Evolutionary conservation across 2,113 vertebrate species (phyloP), one percentile per base, ranked within the genome.

Genomic region (Lepisosteus osseus): DNA sequence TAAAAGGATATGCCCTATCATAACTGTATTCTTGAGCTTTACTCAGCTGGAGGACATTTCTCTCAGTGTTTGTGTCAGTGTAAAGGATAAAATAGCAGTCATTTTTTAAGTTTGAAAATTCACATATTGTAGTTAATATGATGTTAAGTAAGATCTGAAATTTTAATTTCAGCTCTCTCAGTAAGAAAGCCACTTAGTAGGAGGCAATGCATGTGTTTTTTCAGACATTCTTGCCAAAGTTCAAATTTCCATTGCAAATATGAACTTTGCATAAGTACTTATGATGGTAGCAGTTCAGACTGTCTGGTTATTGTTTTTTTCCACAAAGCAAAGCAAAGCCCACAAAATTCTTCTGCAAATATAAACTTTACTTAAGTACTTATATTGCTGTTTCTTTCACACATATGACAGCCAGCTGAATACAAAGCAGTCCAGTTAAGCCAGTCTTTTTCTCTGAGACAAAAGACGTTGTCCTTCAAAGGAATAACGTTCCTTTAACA

Each of bases 281-380:
- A 92, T 87, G 86, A 86, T 86, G 85, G 82, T 73, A 71, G 85
- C 78, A 76, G 84, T 65, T 74, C 84, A 86, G 86, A 85, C 85
- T 84, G 75, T 56, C 82, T 81, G 82, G 82, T 86, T 86, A 89
- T 91, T 92, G 89, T 90, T 91, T 91, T 29, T 29, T 90, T 82
- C 85, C 84, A 86, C 86, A 78, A 81, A 89, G 83, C 82, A 86
- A 91, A 89, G 86, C 87, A 91, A 90, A 91, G 87, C 86, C 77
- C 76, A 77, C 83, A 84, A 86, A 85, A 91, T 85, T 90, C 91
- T 81, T 88, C 51, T 51, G 87, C 87, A 90, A 91, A 91, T 88
- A 91, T 91, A 88, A 91, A 91, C 91, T 92, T 91, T 92, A 84
- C 90, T 89, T 90, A 91, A 92, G 87, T 89, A 85, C 91, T 91